These are phyloP conservation scores for Chloroclysta siterata DNA, from an alignment of 2,888 invertebrate genomes.

Conservation along the genomic window DNA sequence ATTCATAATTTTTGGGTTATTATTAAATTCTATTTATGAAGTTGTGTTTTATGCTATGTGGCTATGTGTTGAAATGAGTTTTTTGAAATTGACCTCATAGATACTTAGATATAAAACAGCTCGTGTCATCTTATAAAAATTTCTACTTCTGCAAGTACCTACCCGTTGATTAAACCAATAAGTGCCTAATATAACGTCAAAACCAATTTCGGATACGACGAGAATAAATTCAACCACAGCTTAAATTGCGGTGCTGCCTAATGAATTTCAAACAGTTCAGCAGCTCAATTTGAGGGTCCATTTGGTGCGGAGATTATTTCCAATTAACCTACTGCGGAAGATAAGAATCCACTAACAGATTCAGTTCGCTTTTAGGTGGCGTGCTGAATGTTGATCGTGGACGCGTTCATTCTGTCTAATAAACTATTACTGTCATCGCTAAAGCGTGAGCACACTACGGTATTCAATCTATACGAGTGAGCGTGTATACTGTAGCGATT, in stretches of 20 bases:
- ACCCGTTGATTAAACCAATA: constrained; percentile 12
- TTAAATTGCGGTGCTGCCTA: constrained; percentile 45
- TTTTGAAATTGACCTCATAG: no score
- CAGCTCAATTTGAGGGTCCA: constrained; percentile 48
- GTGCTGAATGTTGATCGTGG: constrained; percentile 25
- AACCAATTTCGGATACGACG: constrained; percentile 40
- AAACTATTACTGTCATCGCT: not conserved
- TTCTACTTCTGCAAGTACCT: not conserved
- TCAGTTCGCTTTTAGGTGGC: constrained; percentile 23
- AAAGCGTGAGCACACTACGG: not conserved
- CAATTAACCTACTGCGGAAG: constrained; percentile 43
- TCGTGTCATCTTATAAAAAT: not conserved
- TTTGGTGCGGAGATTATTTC: constrained; percentile 46
- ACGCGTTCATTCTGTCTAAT: constrained; percentile 1
- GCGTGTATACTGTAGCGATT: no score
- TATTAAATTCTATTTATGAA: no score
- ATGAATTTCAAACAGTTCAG: constrained; percentile 48
- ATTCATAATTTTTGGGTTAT: no score
- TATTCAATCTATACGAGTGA: no score
- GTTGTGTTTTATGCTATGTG: no score
- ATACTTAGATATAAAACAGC: not conserved
- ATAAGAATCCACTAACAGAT: constrained; percentile 44
- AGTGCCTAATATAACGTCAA: constrained; percentile 23
- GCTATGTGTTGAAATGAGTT: no score
- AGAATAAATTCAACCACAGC: constrained; percentile 44